phyloP scores from a whole-genome alignment of 2,888 invertebrate species.

The Leptinotarsa juncta region DNA sequence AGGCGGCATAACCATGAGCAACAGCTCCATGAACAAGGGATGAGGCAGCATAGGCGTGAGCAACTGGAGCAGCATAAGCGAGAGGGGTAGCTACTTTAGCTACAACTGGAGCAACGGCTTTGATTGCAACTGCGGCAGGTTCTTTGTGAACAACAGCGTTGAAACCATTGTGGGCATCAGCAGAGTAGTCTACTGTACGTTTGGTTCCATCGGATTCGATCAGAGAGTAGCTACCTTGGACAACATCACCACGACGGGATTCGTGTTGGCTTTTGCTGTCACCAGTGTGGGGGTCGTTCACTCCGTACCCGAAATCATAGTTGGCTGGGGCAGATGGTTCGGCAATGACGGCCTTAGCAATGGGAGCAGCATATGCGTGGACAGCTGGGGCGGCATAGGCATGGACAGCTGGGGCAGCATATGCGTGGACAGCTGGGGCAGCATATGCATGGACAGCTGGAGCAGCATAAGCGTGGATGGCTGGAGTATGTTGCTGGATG shows the following conservation, averaged over 20 bases:
- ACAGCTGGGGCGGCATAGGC: slow-evolving; percentile 58
- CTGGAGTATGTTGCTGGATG: slow-evolving; percentile 40
- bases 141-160: slow-evolving; percentile 49
- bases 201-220: slow-evolving; percentile 68
- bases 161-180: slow-evolving; percentile 68
- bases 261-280: slow-evolving; percentile 62
- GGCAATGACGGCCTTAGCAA: too few relatives aligned
- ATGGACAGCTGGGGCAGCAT: slow-evolving; percentile 47
- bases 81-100: slow-evolving; percentile 25
- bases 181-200: slow-evolving; percentile 68
- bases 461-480: slow-evolving; percentile 38
- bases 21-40: slow-evolving; percentile 29
- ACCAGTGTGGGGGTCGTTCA: too few relatives aligned
- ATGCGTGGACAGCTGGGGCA: slow-evolving; percentile 42
- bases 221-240: slow-evolving; percentile 67
- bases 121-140: not conserved
- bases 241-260: slow-evolving; percentile 66
- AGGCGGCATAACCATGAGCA: slow-evolving; percentile 8
- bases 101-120: slow-evolving; percentile 43
- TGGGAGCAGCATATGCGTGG: too few relatives aligned
- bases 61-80: slow-evolving; percentile 39
- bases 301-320: too few relatives aligned
- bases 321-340: too few relatives aligned
- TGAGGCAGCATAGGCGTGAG: slow-evolving; percentile 30
- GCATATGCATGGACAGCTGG: slow-evolving; percentile 46